Conservation (phyloP, 2,888 invertebrate species). For the Coelinius sp. region DNA sequence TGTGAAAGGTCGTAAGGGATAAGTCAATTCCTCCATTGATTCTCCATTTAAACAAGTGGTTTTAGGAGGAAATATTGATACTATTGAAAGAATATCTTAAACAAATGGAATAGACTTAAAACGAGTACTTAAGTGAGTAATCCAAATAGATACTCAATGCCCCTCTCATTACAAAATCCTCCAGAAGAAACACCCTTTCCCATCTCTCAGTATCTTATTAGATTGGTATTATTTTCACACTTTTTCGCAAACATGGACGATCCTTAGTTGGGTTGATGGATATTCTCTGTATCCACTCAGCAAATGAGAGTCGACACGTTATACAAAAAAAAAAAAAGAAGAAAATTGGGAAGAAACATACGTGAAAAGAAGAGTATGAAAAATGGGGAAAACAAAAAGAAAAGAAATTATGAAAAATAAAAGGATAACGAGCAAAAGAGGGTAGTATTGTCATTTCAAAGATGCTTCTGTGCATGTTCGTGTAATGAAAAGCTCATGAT, state of each 20-base stretch:
- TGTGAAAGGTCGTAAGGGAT: too few relatives aligned
- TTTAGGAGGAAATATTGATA: too few relatives aligned
- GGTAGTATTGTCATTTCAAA: conserved; percentile 61
- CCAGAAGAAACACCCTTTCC: not conserved
- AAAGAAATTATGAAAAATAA: conserved; percentile 34
- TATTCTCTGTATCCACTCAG: conserved; percentile 52
- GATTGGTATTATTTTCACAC: conserved; percentile 41
- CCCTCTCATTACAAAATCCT: not conserved
- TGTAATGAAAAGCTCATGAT: conserved; percentile 68
- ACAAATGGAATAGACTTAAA: too few relatives aligned
- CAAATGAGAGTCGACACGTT: conserved; percentile 59
- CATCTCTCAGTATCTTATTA: conserved; percentile 47
- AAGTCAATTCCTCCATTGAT: too few relatives aligned
- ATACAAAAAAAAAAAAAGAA: not conserved
- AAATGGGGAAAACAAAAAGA: conserved; percentile 31
- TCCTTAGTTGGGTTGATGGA: conserved; percentile 47
- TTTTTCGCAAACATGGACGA: conserved; percentile 36
- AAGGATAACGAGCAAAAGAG: conserved; percentile 36
- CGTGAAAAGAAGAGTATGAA: conserved; percentile 28
- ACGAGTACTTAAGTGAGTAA: too few relatives aligned
- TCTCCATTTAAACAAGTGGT: too few relatives aligned
- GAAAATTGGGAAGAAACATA: conserved; percentile 5
- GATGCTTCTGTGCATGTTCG: conserved; percentile 50
- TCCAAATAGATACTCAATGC: too few relatives aligned
- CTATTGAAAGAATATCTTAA: too few relatives aligned